Evolutionary conservation across 2,797 vertebrate species (phyloP).

Genomic region (Tauraco hartlaubi): DNA sequence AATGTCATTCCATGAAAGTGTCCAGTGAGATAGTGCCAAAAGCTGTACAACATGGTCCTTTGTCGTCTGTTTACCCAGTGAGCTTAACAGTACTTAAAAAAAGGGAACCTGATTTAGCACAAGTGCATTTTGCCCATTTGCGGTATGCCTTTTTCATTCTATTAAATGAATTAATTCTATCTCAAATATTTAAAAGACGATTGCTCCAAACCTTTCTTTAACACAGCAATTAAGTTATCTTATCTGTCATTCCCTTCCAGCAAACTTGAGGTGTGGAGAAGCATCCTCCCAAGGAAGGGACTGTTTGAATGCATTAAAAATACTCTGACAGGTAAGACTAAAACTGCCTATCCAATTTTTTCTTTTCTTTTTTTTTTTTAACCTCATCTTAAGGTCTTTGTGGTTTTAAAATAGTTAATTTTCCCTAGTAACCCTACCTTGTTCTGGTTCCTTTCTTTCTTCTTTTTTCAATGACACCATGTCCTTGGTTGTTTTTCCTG

Average conservation of each 20-base stretch:
- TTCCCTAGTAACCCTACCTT: not conserved
- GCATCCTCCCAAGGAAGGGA: not conserved
- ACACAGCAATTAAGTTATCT: not conserved
- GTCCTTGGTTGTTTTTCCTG: not conserved
- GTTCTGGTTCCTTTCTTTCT: not conserved
- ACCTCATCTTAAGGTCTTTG: not conserved
- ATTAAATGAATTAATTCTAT: not conserved
- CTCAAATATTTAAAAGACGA: not conserved
- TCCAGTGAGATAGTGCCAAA: not conserved
- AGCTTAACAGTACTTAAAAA: not conserved
- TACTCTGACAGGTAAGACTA: not conserved
- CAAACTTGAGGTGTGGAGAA: not conserved
- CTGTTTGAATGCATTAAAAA: not conserved
- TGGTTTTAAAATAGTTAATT: not conserved
- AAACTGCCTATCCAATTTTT: not conserved
- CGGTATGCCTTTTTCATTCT: not conserved
- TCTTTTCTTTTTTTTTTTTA: not conserved
- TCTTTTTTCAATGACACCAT: not conserved
- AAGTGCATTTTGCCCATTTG: not conserved
- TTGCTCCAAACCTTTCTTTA: not conserved
- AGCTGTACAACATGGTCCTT: not conserved
- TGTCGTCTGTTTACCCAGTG: not conserved
- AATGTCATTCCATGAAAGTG: not conserved
- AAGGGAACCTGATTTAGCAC: not conserved
- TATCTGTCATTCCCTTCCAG: not conserved